phyloP scores from a whole-genome alignment of 2,113 vertebrate species.

The Aegotheles bennettii region DNA sequence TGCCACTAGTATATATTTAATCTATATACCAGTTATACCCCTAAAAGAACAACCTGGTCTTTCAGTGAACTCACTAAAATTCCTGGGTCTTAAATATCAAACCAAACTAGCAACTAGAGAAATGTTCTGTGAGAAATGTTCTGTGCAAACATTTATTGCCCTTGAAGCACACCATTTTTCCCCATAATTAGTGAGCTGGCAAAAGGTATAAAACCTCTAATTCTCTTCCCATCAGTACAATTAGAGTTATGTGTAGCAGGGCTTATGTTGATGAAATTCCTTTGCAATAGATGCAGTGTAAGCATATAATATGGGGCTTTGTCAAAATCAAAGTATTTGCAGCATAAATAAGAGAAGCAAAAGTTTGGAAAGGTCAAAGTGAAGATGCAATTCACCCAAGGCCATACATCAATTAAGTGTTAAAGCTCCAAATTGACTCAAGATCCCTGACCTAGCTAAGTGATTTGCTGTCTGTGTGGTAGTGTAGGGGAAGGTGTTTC shows the following conservation, averaged over 20 bases:
- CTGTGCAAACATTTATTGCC: background rate
- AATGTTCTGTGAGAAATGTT: background rate
- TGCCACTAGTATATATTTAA: background rate
- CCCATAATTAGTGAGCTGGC: background rate
- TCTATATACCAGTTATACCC: background rate
- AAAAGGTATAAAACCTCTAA: background rate
- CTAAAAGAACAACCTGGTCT: background rate
- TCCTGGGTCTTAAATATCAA: background rate
- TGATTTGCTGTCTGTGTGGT: background rate
- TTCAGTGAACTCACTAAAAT: background rate
- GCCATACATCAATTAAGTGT: background rate
- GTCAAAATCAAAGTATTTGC: background rate
- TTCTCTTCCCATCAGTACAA: background rate
- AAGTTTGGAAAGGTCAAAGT: slow-evolving; percentile 2
- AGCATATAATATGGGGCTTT: background rate
- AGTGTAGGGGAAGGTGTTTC: background rate
- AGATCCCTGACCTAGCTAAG: background rate
- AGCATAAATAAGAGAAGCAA: background rate
- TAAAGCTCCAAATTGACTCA: background rate
- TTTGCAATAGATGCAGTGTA: background rate
- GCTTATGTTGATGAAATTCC: background rate
- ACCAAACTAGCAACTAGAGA: background rate
- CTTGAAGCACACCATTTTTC: background rate
- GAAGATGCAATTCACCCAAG: background rate
- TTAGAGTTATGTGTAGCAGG: background rate